Percentiles rank a stretch among this genome's conserved stretches.
These are phyloP conservation scores for Ophion ellenae DNA, from an alignment of 2,888 invertebrate genomes.

Conservation along the genomic window DNA sequence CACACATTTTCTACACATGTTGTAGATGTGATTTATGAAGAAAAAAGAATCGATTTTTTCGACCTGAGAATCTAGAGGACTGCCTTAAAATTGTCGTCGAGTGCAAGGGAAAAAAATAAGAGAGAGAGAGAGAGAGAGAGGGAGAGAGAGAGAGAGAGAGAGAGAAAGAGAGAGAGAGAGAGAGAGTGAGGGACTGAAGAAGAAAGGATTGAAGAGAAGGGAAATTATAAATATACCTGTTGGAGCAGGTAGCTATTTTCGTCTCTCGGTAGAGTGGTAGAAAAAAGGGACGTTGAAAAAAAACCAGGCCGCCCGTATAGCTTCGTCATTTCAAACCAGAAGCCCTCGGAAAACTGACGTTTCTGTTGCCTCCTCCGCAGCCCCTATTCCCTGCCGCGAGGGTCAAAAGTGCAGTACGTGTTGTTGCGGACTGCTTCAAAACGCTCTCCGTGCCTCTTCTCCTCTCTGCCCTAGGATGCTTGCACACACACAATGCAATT, in stretches of 20 bases:
- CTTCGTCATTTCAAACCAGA: conserved; percentile 58
- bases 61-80: too few species aligned
- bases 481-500: conserved; percentile 73
- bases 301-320: conserved; percentile 56
- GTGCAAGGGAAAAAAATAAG: neutral
- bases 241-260: conserved; percentile 58
- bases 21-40: too few species aligned
- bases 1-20: too few species aligned
- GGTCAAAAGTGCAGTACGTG: conserved; percentile 67
- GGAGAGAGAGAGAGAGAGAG: too few species aligned
- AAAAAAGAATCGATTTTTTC: too few species aligned
- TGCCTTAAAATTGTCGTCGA: conserved; percentile 34
- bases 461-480: conserved; percentile 39
- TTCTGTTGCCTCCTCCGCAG: conserved; percentile 32
- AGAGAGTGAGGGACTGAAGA: neutral
- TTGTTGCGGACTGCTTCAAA: conserved; percentile 64
- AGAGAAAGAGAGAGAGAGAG: neutral
- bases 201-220: conserved; percentile 12
- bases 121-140: too few species aligned
- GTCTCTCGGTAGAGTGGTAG: conserved; percentile 42
- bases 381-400: conserved; percentile 32
- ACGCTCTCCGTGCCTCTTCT: conserved; percentile 20
- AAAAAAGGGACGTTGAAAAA: conserved; percentile 33
- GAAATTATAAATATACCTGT: conserved; percentile 52
- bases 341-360: conserved; percentile 47